Conservation (phyloP, 2,888 invertebrate genomes). For the Hyposoter didymator region DNA sequence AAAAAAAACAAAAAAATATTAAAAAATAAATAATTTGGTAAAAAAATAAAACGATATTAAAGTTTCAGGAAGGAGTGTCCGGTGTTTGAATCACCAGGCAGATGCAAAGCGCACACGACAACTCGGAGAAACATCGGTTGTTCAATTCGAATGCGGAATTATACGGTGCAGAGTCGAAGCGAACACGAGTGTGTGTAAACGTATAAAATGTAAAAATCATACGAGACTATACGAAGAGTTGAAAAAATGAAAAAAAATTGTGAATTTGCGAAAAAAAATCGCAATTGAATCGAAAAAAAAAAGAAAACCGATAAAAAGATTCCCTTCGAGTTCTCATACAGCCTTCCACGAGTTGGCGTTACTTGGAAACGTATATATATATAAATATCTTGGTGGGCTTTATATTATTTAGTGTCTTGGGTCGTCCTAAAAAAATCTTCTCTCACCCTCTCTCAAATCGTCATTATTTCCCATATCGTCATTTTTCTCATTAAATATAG, state of each 20-base stretch:
- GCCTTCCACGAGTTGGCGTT: neutral
- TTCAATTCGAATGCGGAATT: too few relatives aligned
- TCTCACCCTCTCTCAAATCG: constrained; percentile 32
- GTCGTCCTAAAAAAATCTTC: constrained; percentile 34
- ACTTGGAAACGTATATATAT: neutral
- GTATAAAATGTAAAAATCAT: neutral
- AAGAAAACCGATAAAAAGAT: neutral
- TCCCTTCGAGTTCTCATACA: neutral
- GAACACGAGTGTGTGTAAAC: neutral
- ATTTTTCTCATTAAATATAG: constrained; percentile 52
- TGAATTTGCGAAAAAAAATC: neutral
- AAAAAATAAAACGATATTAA: constrained; percentile 3
- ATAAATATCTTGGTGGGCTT: constrained; percentile 1
- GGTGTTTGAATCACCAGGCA: neutral
- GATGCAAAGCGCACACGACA: neutral
- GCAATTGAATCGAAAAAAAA: neutral
- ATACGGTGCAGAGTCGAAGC: neutral
- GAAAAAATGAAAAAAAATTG: neutral
- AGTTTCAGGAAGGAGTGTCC: neutral
- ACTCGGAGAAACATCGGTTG: neutral
- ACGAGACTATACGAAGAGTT: neutral
- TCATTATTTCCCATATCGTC: constrained; percentile 58
- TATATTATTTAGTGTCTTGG: constrained; percentile 11
- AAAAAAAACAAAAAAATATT: neutral
- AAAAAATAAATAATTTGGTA: constrained; percentile 2